phyloP scores from a whole-genome alignment of 2,888 invertebrate species.

The Trissolcus brochymenae region DNA sequence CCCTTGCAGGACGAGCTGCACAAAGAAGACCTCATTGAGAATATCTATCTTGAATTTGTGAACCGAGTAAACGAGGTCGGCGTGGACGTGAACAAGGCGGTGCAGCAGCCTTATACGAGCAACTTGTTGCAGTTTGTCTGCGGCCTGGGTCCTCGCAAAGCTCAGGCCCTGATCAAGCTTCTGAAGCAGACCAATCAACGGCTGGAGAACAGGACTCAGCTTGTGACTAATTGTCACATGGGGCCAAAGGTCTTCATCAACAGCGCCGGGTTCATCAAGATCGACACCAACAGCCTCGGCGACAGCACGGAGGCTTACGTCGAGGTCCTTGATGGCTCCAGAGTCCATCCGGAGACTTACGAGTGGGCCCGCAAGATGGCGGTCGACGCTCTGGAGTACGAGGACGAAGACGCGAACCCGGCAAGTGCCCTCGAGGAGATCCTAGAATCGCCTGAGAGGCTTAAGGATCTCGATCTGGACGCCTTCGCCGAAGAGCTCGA shows the following conservation, averaged over 20 bases:
- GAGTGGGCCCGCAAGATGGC: conserved; percentile 99
- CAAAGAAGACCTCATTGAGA: conserved; percentile 91
- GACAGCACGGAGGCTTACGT: conserved; percentile 96
- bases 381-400: conserved; percentile 98
- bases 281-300: conserved; percentile 96
- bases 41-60: conserved; percentile 92
- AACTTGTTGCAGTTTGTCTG: conserved; percentile 97
- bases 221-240: conserved; percentile 97
- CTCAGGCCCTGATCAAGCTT: conserved; percentile 88
- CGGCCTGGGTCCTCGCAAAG: conserved; percentile 97
- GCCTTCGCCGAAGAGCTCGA: conserved; percentile 98
- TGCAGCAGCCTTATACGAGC: conserved; percentile 90
- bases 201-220: conserved; percentile 92
- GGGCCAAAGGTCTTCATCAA: conserved; percentile 99
- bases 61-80: conserved; percentile 98
- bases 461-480: conserved; percentile 97
- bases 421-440: conserved; percentile 98
- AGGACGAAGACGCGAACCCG: conserved; percentile 97
- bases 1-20: conserved; percentile 83
- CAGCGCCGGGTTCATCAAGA: conserved; percentile 99
- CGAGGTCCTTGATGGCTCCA: conserved; percentile 96
- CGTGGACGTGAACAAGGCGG: conserved; percentile 95
- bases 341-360: conserved; percentile 99
- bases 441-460: conserved; percentile 93
- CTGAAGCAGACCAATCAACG: conserved; percentile 94